Evolutionary conservation across 2,888 invertebrate species (phyloP), one percentile per base, ranked within the genome.

Genomic region (Caenorhabditis sulstoni): DNA sequence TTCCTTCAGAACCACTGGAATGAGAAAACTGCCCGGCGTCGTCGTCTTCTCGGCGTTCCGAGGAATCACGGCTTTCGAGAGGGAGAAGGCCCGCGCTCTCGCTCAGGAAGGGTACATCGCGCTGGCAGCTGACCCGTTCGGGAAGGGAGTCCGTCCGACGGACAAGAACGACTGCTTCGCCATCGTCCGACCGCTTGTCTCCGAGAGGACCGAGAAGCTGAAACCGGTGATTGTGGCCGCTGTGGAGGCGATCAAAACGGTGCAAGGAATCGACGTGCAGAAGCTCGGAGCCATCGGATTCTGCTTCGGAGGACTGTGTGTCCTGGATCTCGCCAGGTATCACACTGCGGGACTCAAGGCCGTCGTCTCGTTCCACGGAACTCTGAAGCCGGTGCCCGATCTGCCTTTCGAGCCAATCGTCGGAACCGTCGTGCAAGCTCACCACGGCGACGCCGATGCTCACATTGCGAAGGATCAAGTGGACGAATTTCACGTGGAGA

Each of bases 281-380:
- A 81, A 68, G 57, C 80, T 88, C 7, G 85, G 70, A 18, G 81
- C 83, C 4, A 85, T 86, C 35, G 88, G 88, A 4, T 88, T 76
- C 64, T 88, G 88, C 59, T 88, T 88, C 64, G 88, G 88, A 8
- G 88, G 88, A 5, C 41, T 84, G 14, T 87, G 87, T 70, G 82
- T 81, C 1, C 53, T 88, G 23, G 88, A 88, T 59, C 65, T 88
- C 39, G 87, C 86, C 22, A 71, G 88, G 39, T 81, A 81, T 45
- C 76, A 84, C n/a, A 50, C 58, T n/a, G 23, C 65, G 3, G 82
- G 80, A 3, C 41, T 86, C 14, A 61, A 61, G 12, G 82, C 82
- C 3, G 87, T 81, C 41, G 86, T 88, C 8, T 87, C 87, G 16
- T 88, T 86, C 66, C 88, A 88, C 74, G 88, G 88, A 20, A 82